phyloP scores from a whole-genome alignment of 2,113 vertebrate genomes.

The Sylvietta virens region DNA sequence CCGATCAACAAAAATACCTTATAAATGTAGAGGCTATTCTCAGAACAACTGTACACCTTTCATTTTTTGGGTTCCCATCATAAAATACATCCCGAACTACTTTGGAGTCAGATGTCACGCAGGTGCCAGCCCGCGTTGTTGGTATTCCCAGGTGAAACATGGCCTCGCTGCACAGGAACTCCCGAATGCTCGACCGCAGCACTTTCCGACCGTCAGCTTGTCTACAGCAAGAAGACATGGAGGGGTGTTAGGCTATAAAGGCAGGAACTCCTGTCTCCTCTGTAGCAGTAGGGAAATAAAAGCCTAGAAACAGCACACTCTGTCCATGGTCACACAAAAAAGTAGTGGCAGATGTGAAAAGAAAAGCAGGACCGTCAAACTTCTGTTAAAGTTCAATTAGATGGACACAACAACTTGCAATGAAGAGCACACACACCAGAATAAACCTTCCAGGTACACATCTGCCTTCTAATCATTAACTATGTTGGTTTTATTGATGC shows the following conservation, averaged over 20 bases:
- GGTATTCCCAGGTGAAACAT: conserved; percentile 91
- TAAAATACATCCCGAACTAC: conserved; percentile 88
- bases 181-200: conserved; percentile 90
- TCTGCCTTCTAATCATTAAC: neutral
- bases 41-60: conserved; percentile 88
- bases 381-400: neutral
- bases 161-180: conserved; percentile 95
- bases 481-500: neutral
- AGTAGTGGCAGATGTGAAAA: neutral
- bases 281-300: neutral
- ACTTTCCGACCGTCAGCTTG: conserved; percentile 94
- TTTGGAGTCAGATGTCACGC: conserved; percentile 84
- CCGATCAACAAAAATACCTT: conserved; percentile 68
- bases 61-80: conserved; percentile 81
- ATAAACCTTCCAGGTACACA: neutral
- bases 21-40: conserved; percentile 92
- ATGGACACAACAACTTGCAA: neutral
- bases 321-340: neutral
- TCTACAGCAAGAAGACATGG: conserved; percentile 45
- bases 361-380: neutral
- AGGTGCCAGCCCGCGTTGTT: conserved; percentile 87
- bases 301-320: neutral
- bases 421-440: neutral
- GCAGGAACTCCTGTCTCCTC: neutral
- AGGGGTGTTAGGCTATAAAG: rapidly evolving